These are phyloP conservation scores for Macrophya alboannulata DNA, from an alignment of 2,888 invertebrate genomes.

Conservation along the genomic window DNA sequence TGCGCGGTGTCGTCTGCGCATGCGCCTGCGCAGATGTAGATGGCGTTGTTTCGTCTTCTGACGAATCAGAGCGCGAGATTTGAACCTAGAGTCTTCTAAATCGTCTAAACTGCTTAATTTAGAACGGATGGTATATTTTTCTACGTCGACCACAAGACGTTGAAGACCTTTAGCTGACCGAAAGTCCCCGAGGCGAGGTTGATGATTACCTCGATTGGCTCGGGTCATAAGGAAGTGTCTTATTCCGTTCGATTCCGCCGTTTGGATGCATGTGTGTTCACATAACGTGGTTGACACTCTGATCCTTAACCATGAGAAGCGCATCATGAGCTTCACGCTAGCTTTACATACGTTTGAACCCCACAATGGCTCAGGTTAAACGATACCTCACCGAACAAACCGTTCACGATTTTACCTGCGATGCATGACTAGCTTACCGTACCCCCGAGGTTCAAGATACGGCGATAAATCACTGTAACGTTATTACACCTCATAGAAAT, in stretches of 20 bases:
- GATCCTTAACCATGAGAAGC: constrained; percentile 20
- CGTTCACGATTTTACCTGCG: not conserved
- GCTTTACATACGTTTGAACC: constrained; percentile 76
- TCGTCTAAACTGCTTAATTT: not conserved
- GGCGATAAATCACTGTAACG: constrained; percentile 75
- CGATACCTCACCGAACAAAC: constrained; percentile 65
- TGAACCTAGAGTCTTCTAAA: not conserved
- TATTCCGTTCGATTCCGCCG: not conserved
- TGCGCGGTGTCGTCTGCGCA: not conserved
- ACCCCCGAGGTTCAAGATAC: constrained; percentile 51
- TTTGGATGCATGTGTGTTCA: not conserved
- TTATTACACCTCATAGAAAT: constrained; percentile 74
- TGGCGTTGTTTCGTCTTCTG: not conserved
- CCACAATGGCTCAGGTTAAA: constrained; percentile 75
- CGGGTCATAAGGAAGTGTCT: constrained; percentile 39
- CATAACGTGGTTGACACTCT: constrained; percentile 18
- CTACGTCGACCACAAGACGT: not conserved
- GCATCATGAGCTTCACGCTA: constrained; percentile 68
- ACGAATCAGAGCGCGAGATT: not conserved
- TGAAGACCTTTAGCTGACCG: not conserved
- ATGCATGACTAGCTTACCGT: constrained; percentile 1
- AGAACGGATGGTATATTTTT: not conserved
- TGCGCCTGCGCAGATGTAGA: not conserved
- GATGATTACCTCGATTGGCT: not conserved
- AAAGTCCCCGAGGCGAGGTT: not conserved